phyloP scores from a whole-genome alignment of 2,888 invertebrate genomes.

The Mythimna loreyi region DNA sequence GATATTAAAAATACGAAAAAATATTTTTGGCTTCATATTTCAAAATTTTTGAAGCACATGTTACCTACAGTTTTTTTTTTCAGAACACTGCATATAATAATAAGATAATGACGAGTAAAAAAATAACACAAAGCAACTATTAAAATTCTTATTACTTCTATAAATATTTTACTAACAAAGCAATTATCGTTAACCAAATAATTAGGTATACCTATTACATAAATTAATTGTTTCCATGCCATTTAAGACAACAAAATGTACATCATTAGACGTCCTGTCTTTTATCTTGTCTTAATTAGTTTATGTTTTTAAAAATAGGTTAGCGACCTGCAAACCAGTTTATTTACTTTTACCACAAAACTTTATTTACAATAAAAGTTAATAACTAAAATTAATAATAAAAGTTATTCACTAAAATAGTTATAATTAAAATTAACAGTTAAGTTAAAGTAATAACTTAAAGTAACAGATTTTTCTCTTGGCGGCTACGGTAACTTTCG shows the following conservation, averaged over 20 bases:
- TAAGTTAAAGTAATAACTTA: too few species aligned
- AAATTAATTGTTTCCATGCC: constrained; percentile 7
- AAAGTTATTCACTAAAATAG: too few species aligned
- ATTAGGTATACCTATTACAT: background rate
- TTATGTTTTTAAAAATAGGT: constrained; percentile 2
- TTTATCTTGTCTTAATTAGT: background rate
- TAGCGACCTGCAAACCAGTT: background rate
- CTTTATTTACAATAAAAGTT: too few species aligned
- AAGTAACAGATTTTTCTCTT: too few species aligned
- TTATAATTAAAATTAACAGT: too few species aligned
- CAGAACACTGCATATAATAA: background rate
- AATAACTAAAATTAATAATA: too few species aligned
- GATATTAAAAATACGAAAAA: background rate
- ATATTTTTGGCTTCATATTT: background rate
- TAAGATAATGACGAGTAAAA: background rate
- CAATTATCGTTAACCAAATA: constrained; percentile 5
- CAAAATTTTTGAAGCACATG: background rate
- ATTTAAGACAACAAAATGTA: background rate
- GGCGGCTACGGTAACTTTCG: too few species aligned
- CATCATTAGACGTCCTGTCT: constrained; percentile 2
- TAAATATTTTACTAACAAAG: background rate
- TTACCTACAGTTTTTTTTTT: background rate
- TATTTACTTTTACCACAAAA: background rate
- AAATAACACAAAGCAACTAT: background rate
- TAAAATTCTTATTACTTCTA: background rate